Base-by-base conservation (phyloP, 1,140 invertebrate species). In the Monochamus saltuarius region DNA sequence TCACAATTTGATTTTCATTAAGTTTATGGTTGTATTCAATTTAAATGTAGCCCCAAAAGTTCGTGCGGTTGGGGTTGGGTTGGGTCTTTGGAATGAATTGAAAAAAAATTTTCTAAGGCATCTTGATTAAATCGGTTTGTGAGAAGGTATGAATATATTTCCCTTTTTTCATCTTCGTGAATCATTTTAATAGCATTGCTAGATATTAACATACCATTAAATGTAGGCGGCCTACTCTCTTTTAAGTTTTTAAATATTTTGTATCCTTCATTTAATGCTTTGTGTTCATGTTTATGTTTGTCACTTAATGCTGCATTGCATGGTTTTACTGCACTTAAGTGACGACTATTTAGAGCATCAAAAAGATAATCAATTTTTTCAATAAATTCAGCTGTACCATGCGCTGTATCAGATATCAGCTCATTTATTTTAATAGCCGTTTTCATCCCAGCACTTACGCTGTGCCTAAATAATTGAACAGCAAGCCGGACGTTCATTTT, bases 401-500 rank as follows among this genome's bases (percentile, higher is more conserved):
- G 22, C 39, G 55, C 66, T 49, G 54, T 53, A 4, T 17, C 22
- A 19, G 54, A 62, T 37, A 57, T 46, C 9, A 72, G 22, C 46
- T 68, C 55, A 45, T 62, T 58, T 10, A 59, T 66, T 58, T 60
- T 16, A 56, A 47, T 13, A 11, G 57, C 65, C 35, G 72, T 62
- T 63, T 57, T 56, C 1, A 73, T 61, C 29, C 67, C 62, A 16
- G 59, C 62, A 17, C 57, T 54, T 6, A 73, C 64, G 9, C 50
- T 57, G 40, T 65, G 34, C 16, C 66, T 72, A 7, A 73, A 66
- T 36, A 72, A 51, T 65, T 73, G 71, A 7, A 54, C 60, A 1
- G 73, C 73, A 16, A 67, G 55, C 51, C 63, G 63, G 13, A 71
- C 69, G 46, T 59, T 68, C 72, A 73, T 72, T 65, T 70, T 70